These are phyloP conservation scores for Cephalopholis sonnerati DNA, from an alignment of 2,113 vertebrate genomes.

Conservation along the genomic window DNA sequence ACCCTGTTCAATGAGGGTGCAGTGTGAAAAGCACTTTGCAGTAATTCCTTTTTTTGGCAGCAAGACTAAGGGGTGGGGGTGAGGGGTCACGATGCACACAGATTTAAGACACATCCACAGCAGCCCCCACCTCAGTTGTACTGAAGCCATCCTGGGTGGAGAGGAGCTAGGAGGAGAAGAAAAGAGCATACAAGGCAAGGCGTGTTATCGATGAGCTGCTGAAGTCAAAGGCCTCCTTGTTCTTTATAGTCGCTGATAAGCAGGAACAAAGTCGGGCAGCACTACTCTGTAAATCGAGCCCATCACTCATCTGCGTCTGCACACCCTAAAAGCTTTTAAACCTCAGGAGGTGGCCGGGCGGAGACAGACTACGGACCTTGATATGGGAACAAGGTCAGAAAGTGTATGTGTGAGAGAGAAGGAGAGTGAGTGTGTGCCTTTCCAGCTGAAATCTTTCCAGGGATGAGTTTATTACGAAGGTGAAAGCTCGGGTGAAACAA, in stretches of 20 bases:
- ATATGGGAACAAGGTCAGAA: conserved; percentile 67
- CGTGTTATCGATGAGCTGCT: conserved; percentile 78
- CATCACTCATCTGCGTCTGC: conserved; percentile 68
- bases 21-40: conserved; percentile 68
- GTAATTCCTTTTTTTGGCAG: conserved; percentile 40
- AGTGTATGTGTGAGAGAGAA: conserved; percentile 9
- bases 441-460: conserved; percentile 52
- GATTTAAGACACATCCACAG: conserved; percentile 61
- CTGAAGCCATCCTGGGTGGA: conserved; percentile 97
- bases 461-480: conserved; percentile 34
- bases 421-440: conserved; percentile 27
- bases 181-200: conserved; percentile 75
- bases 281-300: conserved; percentile 68
- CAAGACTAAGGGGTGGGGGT: conserved; percentile 18
- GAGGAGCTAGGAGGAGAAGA: conserved; percentile 91
- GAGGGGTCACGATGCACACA: conserved; percentile 22
- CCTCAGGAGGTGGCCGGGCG: conserved; percentile 60
- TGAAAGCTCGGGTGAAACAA: conserved; percentile 17
- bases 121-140: conserved; percentile 94
- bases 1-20: conserved; percentile 30
- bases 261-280: conserved; percentile 73
- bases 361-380: conserved; percentile 63
- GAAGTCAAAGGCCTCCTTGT: conserved; percentile 72
- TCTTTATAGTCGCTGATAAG: conserved; percentile 73
- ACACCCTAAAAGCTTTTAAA: conserved; percentile 79